Percentiles rank a stretch among this genome's conserved stretches.
phyloP scores from a whole-genome alignment of 1,140 invertebrate species.

The Sipha flava region DNA sequence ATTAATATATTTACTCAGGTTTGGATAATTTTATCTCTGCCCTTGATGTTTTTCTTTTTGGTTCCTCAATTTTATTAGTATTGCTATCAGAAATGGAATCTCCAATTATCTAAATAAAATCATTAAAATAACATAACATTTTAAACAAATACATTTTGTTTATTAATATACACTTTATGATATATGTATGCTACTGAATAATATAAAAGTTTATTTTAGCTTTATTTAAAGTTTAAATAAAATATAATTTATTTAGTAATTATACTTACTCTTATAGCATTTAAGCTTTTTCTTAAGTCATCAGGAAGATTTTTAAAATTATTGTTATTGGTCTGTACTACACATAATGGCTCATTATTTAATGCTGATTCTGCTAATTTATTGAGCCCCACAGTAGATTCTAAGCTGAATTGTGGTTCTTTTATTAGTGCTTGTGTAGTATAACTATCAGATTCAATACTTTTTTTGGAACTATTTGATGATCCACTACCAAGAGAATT shows the following conservation, averaged over 20 bases:
- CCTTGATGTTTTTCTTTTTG: constrained; percentile 51
- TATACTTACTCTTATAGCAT: constrained; percentile 23
- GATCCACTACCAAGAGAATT: constrained; percentile 15
- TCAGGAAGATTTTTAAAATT: constrained; percentile 20
- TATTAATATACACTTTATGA: too few species aligned
- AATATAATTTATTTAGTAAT: too few species aligned
- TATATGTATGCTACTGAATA: too few species aligned
- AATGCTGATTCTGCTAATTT: constrained; percentile 38
- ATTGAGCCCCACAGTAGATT: constrained; percentile 39
- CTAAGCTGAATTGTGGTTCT: constrained; percentile 36
- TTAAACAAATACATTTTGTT: too few species aligned
- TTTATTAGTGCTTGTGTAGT: not conserved
- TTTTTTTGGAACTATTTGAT: constrained; percentile 31
- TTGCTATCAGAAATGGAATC: constrained; percentile 36
- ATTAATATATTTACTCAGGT: constrained; percentile 40
- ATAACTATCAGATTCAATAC: constrained; percentile 21
- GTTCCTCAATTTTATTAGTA: constrained; percentile 37
- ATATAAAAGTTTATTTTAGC: too few species aligned
- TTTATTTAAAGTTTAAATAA: too few species aligned
- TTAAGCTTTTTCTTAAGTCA: constrained; percentile 18
- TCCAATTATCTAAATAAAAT: constrained; percentile 37
- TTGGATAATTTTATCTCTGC: constrained; percentile 55
- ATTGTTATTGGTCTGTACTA: not conserved
- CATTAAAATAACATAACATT: not conserved
- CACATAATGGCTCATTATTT: constrained; percentile 23